Evolutionary conservation across 2,888 invertebrate genomes (phyloP).

Genomic region (Apoda limacodes): DNA sequence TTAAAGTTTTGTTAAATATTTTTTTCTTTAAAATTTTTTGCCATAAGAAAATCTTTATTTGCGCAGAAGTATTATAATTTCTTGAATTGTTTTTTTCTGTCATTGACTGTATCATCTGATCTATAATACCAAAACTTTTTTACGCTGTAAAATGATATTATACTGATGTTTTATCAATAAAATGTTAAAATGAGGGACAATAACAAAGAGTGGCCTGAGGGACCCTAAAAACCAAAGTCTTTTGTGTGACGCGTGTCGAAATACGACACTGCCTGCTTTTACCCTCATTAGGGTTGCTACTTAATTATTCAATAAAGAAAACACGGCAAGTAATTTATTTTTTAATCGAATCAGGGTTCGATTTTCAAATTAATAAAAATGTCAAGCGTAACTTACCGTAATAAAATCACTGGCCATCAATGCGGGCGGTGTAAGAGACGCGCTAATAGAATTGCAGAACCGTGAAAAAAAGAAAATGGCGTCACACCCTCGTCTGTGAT

Average conservation of each 20-base stretch:
- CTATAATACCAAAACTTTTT: no score
- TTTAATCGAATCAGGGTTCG: conserved; percentile 15
- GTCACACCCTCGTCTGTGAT: conserved; percentile 30
- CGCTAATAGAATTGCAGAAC: conserved; percentile 47
- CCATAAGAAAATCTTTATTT: no score
- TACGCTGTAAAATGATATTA: conserved; percentile 46
- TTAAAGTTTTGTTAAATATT: no score
- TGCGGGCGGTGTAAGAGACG: conserved; percentile 27
- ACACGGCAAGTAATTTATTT: conserved; percentile 11
- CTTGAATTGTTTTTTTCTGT: no score
- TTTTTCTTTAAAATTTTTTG: no score
- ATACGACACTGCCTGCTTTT: conserved; percentile 42
- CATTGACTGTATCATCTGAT: no score
- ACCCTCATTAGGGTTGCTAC: conserved; percentile 46
- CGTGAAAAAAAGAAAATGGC: conserved; percentile 52
- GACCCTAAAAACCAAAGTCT: conserved; percentile 35
- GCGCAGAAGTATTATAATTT: no score
- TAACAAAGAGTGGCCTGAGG: conserved; percentile 39
- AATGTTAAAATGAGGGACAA: conserved; percentile 37
- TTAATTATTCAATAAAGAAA: conserved; percentile 41
- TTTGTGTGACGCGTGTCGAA: conserved; percentile 48
- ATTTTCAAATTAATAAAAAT: conserved; percentile 17
- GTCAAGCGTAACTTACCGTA: conserved; percentile 27
- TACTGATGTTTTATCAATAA: conserved; percentile 47
- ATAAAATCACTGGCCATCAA: conserved; percentile 22